A percentile compares a stretch with the other conserved stretches of the same genome.
These are phyloP conservation scores for Larimichthys crocea DNA, from an alignment of 2,113 vertebrate species.

Conservation along the genomic window DNA sequence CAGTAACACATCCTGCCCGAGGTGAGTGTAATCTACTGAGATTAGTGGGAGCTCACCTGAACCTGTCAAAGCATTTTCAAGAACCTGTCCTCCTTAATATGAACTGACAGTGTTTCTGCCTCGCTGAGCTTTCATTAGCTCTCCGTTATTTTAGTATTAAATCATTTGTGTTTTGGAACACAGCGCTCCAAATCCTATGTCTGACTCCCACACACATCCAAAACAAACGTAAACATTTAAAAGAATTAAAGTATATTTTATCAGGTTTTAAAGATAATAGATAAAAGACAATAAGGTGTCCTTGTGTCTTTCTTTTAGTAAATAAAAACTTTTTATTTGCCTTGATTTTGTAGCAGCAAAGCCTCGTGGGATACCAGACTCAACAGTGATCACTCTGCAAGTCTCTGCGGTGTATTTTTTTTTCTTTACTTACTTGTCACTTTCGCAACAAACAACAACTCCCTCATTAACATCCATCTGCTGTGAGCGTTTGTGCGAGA, in stretches of 20 bases:
- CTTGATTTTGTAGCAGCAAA: constrained; percentile 31
- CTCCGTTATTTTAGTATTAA: constrained; percentile 49
- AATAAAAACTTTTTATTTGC: constrained; percentile 16
- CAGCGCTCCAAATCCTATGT: background rate
- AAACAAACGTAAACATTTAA: background rate
- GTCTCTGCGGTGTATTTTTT: constrained; percentile 18
- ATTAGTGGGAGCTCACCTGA: constrained; percentile 36
- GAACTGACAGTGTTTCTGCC: constrained; percentile 61
- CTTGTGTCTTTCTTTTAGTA: constrained; percentile 19
- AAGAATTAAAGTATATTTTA: background rate
- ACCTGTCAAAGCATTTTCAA: constrained; percentile 49
- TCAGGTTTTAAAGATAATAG: constrained; percentile 14
- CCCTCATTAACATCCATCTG: constrained; percentile 52
- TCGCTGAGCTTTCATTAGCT: constrained; percentile 46
- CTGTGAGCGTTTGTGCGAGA: constrained; percentile 31
- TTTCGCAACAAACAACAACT: constrained; percentile 58
- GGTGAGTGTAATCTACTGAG: constrained; percentile 29
- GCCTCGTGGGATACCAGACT: constrained; percentile 41
- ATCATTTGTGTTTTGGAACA: constrained; percentile 46
- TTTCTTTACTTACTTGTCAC: constrained; percentile 60
- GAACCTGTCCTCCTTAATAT: constrained; percentile 56
- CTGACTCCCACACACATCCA: background rate
- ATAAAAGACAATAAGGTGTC: constrained; percentile 3
- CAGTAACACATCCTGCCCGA: constrained; percentile 17
- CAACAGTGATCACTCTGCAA: constrained; percentile 10